Conservation (phyloP, 2,797 vertebrate species). For the Eulemur albifrons region DNA sequence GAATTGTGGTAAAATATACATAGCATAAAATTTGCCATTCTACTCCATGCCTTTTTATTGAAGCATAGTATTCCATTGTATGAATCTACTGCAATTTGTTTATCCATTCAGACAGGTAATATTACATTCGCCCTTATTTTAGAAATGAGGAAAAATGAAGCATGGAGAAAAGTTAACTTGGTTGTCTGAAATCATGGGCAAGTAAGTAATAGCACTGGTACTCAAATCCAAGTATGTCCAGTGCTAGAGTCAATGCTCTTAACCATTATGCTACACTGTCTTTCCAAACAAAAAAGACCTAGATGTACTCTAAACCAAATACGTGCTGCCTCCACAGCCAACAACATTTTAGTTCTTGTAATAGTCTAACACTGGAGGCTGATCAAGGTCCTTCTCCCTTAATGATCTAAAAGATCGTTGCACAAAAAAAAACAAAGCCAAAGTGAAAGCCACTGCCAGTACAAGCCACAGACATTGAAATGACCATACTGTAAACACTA, state of each 20-base stretch:
- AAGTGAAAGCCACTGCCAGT: neutral
- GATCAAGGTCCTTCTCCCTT: neutral
- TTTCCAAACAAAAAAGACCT: conserved; percentile 17
- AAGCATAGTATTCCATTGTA: neutral
- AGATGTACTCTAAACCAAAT: neutral
- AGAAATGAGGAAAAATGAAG: conserved; percentile 9
- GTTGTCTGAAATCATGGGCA: neutral
- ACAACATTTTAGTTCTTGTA: neutral
- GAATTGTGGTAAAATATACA: conserved; percentile 8
- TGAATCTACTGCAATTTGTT: conserved; percentile 12
- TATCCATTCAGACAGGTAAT: neutral
- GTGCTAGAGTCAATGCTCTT: neutral
- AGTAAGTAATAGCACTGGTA: neutral
- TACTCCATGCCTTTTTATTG: neutral
- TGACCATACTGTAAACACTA: neutral
- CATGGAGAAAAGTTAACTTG: neutral
- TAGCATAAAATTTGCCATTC: conserved; percentile 15
- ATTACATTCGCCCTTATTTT: neutral
- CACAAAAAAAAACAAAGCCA: neutral
- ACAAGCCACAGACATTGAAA: neutral
- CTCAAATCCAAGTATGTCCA: neutral
- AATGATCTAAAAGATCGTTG: conserved; percentile 35
- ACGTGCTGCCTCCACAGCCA: neutral
- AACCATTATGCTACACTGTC: neutral
- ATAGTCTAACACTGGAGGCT: neutral